Conservation (phyloP, 2,888 invertebrate species). For the Mantis religiosa region DNA sequence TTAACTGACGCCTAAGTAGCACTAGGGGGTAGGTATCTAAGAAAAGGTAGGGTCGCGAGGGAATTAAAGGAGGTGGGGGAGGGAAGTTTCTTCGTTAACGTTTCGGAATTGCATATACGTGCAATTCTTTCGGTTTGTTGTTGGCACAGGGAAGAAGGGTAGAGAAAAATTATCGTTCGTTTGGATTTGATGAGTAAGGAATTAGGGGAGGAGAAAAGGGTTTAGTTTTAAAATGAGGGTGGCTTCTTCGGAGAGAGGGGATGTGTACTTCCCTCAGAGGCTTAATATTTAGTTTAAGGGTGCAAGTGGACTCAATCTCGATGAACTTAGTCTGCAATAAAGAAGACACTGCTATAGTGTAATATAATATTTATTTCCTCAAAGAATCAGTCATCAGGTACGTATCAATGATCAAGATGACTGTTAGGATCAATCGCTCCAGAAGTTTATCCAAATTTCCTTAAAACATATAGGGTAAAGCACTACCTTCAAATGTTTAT, state of each 20-base stretch:
- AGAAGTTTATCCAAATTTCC: no score
- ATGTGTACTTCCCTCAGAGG: not conserved
- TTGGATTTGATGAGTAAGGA: constrained; percentile 16
- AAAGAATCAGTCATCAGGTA: no score
- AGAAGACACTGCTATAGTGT: no score
- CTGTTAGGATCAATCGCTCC: no score
- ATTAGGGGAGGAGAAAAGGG: not conserved
- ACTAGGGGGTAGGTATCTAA: not conserved
- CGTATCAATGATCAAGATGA: no score
- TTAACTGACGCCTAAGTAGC: not conserved
- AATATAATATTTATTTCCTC: no score
- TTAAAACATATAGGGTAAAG: no score
- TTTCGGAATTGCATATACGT: constrained; percentile 1
- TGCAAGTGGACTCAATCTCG: not conserved
- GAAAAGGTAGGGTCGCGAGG: not conserved
- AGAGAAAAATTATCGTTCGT: not conserved
- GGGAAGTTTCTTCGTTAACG: not conserved
- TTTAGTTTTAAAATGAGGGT: constrained; percentile 14
- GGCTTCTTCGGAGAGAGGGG: not conserved
- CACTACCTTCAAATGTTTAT: no score
- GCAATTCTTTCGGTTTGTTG: not conserved
- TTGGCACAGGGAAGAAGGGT: not conserved
- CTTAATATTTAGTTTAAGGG: constrained; percentile 3
- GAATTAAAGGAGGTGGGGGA: not conserved
- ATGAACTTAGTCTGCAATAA: no score